Evolutionary conservation across 2,888 invertebrate species (phyloP), one percentile per base, ranked within the genome.

Genomic region (Homarus gammarus): DNA sequence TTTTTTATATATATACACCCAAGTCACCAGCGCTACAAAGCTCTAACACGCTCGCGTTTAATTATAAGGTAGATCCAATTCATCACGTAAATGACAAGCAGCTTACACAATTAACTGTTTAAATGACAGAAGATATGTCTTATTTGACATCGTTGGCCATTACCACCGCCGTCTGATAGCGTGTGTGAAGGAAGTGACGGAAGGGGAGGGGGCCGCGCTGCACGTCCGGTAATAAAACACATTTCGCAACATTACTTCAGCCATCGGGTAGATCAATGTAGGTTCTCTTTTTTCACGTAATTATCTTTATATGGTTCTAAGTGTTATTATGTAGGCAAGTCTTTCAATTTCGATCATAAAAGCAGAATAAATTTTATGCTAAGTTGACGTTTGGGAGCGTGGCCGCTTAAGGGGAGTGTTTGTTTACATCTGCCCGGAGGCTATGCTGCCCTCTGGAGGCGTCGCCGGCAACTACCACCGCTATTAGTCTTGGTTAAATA

Each of bases 121-220:
- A 83, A 33, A 44, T 51, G 83, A 83, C 83, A 72, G 51, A 44
- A 83, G 83, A 83, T 83, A 33, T 31, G 68, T 83, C 83, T 49
- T 72, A 70, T 70, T 83, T 83, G 83, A 83, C 83, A 83, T 83
- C 31, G 31, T 38, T 22, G 12, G 68, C 61, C 27, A 82, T 82
- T 68, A 68, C 44, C 31, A 44, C 31, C 27, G 68, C 44, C 38
- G 68, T 68, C 44, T 82, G 44, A 72, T 44, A 51, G 49, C 22
- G 36, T 2, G 83, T 8, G 73, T 33, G 27, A 22, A 38, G n/a
- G 61, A 27, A 15, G 22, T 27, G n/a, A n/a, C 10, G 38, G 15
- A 15, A 56, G n/a, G 31, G 36, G 70, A 31, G 31, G 70, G 33
- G 33, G n/a, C 31, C 10, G 56, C 15, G 33, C 10, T 3, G 15